Base-by-base conservation (phyloP, 2,797 vertebrate genomes). In the Coilia nasus region DNA sequence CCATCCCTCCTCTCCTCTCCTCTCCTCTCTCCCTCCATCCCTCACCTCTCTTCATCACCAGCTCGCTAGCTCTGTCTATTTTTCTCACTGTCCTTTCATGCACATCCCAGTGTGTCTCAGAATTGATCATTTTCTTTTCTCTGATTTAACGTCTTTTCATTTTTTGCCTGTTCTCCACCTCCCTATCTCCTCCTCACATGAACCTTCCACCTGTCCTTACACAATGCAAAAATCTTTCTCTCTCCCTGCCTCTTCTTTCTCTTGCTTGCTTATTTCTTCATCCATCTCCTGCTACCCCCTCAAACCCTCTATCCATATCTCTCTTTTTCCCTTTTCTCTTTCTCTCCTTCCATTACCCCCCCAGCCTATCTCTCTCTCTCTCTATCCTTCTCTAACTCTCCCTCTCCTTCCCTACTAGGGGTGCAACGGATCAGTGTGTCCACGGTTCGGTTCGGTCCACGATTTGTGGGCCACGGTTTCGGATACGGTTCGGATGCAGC, bases 21-120 rank as follows among this genome's bases (percentile, higher is more conserved):
- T n/a, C 17, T 35, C 60, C 23, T 21, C 46, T 7, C 25, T 25
- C 12, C 19, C 56, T 46, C 5, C 78, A 41, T 83, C 2, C 1
- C 25, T 84, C 35, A 19, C 3, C 75, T 84, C 41, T 15, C 28
- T 71, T 71, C 19, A 78, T 44, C 71, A 78, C 35, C 71, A 71
- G 64, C 85, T 82, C 44, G 44, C 59, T 75, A 23, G 82, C 62
- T 71, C 64, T 78, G 17, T 78, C 35, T 78, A 41, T 78, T 41
- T 78, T 78, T 78, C 71, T 78, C 35, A 28, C 15, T 15, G 28
- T 78, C 71, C 35, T 44, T 78, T 78, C 35, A 21, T 11, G 71
- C 71, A 78, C 35, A 78, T 44, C 35, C 71, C 71, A 78, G 1
- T 78, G 71, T 78, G 57, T 59, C 57, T 19, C 17, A n/a, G 57